phyloP scores from a whole-genome alignment of 2,113 vertebrate species.

The Eretmochelys imbricata region DNA sequence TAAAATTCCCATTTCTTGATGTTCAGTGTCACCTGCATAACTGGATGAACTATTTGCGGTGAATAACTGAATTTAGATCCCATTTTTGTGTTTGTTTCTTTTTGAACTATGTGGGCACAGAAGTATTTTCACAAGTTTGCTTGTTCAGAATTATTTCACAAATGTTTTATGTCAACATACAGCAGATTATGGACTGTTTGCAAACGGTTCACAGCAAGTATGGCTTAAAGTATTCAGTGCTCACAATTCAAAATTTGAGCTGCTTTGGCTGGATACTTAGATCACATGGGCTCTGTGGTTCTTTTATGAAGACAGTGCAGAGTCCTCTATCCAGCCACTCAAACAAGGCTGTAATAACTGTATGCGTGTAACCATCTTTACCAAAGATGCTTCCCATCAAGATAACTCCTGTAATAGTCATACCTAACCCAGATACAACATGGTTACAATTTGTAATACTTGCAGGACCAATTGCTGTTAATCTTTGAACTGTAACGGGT shows the following conservation, averaged over 20 bases:
- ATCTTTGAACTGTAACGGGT: no score
- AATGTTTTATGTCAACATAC: neutral
- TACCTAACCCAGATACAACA: neutral
- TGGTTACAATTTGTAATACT: neutral
- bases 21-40: slow-evolving; percentile 11
- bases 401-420: neutral
- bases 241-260: neutral
- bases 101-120: neutral
- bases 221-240: neutral
- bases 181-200: neutral
- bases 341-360: neutral
- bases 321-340: neutral
- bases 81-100: neutral
- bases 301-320: neutral
- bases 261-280: neutral
- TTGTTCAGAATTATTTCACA: neutral
- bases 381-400: neutral
- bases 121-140: neutral
- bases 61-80: neutral
- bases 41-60: slow-evolving; percentile 9
- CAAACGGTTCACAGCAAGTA: neutral
- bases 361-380: neutral
- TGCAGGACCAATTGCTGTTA: no score
- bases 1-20: slow-evolving; percentile 17
- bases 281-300: neutral